Conservation (phyloP, 2,797 vertebrate genomes). For the Mastacembelus armatus region DNA sequence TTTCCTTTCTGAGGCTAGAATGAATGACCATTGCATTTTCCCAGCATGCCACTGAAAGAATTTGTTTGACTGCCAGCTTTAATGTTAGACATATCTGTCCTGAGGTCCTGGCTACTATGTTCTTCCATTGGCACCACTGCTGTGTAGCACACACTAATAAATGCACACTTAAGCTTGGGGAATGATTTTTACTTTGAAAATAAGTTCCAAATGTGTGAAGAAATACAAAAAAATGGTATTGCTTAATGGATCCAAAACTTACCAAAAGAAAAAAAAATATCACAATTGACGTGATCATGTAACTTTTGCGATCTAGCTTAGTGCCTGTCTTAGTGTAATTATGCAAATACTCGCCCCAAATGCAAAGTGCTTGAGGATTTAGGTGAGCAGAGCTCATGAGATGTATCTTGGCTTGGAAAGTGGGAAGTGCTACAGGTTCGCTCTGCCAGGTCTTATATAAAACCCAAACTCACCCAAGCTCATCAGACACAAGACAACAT, state of each 20-base stretch:
- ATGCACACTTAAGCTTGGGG: not conserved
- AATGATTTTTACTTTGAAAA: not conserved
- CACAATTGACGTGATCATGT: conserved; percentile 37
- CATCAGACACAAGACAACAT: conserved; percentile 9
- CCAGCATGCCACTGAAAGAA: conserved; percentile 34
- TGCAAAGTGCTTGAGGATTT: conserved; percentile 53
- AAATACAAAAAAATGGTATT: not conserved
- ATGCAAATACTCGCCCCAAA: conserved; percentile 54
- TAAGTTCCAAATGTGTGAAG: not conserved
- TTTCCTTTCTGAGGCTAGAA: conserved; percentile 42
- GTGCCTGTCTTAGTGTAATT: conserved; percentile 47
- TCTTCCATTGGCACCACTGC: conserved; percentile 21
- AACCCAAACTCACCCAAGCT: conserved; percentile 15
- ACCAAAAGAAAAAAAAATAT: not conserved
- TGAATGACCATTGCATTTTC: conserved; percentile 48
- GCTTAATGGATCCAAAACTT: conserved; percentile 4
- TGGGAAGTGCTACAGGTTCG: conserved; percentile 34
- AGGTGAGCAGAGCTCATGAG: conserved; percentile 39
- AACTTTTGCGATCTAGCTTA: conserved; percentile 40
- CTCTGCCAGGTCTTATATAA: conserved; percentile 32
- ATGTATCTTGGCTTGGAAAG: conserved; percentile 21
- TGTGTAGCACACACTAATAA: not conserved
- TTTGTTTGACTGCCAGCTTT: conserved; percentile 35
- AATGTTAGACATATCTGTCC: conserved; percentile 25
- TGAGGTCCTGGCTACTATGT: conserved; percentile 32